Conservation (phyloP, 2,888 invertebrate genomes). For the Drosophila emarginata region DNA sequence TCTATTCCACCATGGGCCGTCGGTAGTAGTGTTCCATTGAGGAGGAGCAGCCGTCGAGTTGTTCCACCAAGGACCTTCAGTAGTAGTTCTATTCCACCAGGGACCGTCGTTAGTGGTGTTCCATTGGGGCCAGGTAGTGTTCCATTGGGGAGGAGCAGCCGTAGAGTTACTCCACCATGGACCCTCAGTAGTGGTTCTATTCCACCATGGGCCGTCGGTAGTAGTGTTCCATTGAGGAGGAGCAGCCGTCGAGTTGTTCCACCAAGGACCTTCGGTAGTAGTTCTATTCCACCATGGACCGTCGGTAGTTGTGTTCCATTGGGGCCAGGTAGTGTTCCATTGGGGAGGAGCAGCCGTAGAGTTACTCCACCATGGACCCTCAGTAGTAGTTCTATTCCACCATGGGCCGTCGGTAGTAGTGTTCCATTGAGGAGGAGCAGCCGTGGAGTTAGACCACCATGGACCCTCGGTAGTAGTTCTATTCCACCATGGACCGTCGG, state of each 20-base stretch:
- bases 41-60: slow-evolving; percentile 15
- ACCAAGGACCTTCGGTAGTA: not conserved
- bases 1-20: not conserved
- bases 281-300: slow-evolving; percentile 15
- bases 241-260: not conserved
- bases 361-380: not conserved
- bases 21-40: not conserved
- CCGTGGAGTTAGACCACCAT: not conserved
- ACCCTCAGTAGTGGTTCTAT: not conserved
- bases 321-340: slow-evolving; percentile 7
- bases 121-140: too few relatives aligned
- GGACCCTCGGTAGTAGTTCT: not conserved
- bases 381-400: not conserved
- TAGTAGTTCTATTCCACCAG: not conserved
- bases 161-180: not conserved
- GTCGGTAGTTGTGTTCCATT: too few relatives aligned
- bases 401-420: not conserved
- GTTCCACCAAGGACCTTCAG: slow-evolving; percentile 4
- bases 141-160: not conserved
- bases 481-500: not conserved
- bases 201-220: not conserved
- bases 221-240: slow-evolving; percentile 1
- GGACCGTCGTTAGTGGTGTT: not conserved
- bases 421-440: slow-evolving; percentile 5
- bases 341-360: slow-evolving; percentile 6